phyloP scores from a whole-genome alignment of 1,140 invertebrate genomes.

The Eueides isabella region DNA sequence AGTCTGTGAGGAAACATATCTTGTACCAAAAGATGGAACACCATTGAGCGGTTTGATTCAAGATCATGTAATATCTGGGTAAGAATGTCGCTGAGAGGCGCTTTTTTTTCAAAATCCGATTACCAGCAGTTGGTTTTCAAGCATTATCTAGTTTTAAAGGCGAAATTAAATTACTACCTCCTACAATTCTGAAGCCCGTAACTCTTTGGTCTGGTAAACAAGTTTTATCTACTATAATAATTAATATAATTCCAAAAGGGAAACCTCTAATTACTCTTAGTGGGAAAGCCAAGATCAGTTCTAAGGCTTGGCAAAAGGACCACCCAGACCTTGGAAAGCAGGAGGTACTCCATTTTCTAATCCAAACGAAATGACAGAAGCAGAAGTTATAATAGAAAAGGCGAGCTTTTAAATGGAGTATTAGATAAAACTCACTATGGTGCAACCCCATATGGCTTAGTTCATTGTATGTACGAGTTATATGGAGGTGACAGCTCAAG shows the following conservation, averaged over 20 bases:
- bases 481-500: slow-evolving; percentile 95
- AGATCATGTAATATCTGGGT: slow-evolving; percentile 99
- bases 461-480: slow-evolving; percentile 96
- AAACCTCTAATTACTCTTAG: slow-evolving; percentile 89
- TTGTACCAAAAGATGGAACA: slow-evolving; percentile 99
- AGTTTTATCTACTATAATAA: slow-evolving; percentile 92
- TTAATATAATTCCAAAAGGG: slow-evolving; percentile 92
- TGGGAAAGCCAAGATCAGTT: slow-evolving; percentile 92
- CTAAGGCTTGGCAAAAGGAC: slow-evolving; percentile 88
- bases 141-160: slow-evolving; percentile 87
- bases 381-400: slow-evolving; percentile 95
- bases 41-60: slow-evolving; percentile 99
- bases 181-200: slow-evolving; percentile 94
- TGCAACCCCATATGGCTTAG: slow-evolving; percentile 95
- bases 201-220: slow-evolving; percentile 99
- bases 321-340: slow-evolving; percentile 83
- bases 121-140: slow-evolving; percentile 96
- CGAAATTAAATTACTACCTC: slow-evolving; percentile 90
- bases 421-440: slow-evolving; percentile 99
- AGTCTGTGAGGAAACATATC: slow-evolving; percentile 94
- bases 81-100: slow-evolving; percentile 92
- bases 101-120: slow-evolving; percentile 92
- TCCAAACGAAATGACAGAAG: slow-evolving; percentile 91
- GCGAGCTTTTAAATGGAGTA: slow-evolving; percentile 96
- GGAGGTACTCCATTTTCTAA: slow-evolving; percentile 84